These are phyloP conservation scores for Phoenicopterus ruber DNA, from an alignment of 2,113 vertebrate species.

Conservation along the genomic window DNA sequence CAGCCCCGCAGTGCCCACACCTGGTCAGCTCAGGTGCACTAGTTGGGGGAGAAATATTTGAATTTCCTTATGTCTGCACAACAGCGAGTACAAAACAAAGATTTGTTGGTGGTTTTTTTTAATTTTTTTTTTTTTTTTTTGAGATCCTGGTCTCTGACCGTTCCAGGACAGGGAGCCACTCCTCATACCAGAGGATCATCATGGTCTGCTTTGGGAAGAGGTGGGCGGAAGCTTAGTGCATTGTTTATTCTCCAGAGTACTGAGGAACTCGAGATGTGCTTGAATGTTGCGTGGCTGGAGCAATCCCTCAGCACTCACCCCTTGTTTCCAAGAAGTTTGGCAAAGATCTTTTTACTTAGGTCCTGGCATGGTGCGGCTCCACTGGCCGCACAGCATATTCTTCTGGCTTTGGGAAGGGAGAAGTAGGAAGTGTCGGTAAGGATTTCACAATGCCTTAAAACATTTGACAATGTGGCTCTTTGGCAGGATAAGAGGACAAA, in stretches of 20 bases:
- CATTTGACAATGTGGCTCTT: not conserved
- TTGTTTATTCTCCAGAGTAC: not conserved
- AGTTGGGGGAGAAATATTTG: not conserved
- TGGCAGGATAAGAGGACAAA: not conserved
- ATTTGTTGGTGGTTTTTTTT: not conserved
- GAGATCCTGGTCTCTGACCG: not conserved
- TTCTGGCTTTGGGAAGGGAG: not conserved
- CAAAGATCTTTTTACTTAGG: not conserved
- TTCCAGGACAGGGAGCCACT: not conserved
- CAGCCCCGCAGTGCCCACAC: fast-evolving
- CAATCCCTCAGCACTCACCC: not conserved
- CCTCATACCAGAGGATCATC: not conserved
- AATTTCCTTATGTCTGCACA: not conserved
- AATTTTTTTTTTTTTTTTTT: too few relatives aligned
- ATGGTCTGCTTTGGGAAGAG: not conserved
- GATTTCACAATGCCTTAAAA: not conserved
- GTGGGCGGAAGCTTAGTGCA: not conserved
- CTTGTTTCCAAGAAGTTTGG: not conserved
- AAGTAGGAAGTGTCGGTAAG: not conserved
- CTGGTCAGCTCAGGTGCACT: not conserved
- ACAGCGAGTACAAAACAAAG: not conserved
- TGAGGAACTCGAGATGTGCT: fast-evolving
- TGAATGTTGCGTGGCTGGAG: not conserved
- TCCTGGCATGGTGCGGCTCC: not conserved
- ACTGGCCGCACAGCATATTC: not conserved